phyloP scores from a whole-genome alignment of 2,888 invertebrate species.

The Dynastes maya region DNA sequence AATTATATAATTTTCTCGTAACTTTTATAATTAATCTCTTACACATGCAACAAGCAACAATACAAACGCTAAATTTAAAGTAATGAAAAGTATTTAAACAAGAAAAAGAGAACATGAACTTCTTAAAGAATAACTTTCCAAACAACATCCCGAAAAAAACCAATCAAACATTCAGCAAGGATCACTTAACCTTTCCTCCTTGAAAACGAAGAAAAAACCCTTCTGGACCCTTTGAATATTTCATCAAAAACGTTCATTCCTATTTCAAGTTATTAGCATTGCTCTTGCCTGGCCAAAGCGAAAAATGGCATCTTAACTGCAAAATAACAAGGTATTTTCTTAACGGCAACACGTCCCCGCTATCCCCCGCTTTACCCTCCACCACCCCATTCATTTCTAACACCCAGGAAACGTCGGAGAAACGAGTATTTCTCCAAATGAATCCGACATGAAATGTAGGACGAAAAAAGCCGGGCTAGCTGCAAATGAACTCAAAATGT shows the following conservation, averaged over 20 bases:
- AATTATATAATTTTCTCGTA: no score
- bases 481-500: slow-evolving; percentile 62
- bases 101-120: no score
- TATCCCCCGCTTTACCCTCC: neutral
- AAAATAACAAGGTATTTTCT: slow-evolving; percentile 52
- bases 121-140: no score
- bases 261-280: slow-evolving; percentile 46
- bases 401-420: neutral
- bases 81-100: no score
- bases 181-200: slow-evolving; percentile 27
- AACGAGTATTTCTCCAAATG: neutral
- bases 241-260: slow-evolving; percentile 19
- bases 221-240: slow-evolving; percentile 34
- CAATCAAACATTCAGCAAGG: neutral
- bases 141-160: no score
- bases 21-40: no score
- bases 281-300: slow-evolving; percentile 34
- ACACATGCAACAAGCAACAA: no score
- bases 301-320: slow-evolving; percentile 56
- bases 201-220: slow-evolving; percentile 10
- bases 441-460: slow-evolving; percentile 36
- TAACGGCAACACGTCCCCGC: neutral
- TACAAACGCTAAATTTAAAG: no score
- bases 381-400: slow-evolving; percentile 20
- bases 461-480: slow-evolving; percentile 55